These are phyloP conservation scores for Hypocryptadius cinnamomeus DNA, from an alignment of 2,113 vertebrate species.

Conservation along the genomic window DNA sequence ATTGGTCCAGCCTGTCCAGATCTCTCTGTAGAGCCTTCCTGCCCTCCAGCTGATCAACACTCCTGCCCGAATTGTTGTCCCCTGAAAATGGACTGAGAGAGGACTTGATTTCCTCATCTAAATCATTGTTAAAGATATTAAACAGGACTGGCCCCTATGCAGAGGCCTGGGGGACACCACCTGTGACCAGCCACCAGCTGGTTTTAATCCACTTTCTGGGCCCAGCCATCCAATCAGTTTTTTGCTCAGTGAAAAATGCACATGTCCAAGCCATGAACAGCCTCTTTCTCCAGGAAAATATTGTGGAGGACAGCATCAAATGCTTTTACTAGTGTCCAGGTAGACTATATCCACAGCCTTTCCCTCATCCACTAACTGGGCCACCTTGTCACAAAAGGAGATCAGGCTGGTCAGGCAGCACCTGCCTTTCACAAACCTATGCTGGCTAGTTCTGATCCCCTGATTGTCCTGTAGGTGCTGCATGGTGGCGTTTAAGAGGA, in stretches of 20 bases:
- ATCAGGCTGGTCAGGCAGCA: background rate
- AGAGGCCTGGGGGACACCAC: background rate
- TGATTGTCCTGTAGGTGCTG: background rate
- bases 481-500: background rate
- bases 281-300: background rate
- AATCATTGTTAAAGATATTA: background rate
- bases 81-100: background rate
- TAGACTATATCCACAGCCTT: background rate
- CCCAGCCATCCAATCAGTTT: accelerated
- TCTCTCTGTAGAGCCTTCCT: background rate
- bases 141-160: background rate
- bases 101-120: background rate
- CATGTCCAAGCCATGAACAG: background rate
- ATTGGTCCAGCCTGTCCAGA: background rate
- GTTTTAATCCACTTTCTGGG: background rate
- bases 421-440: background rate
- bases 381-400: background rate
- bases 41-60: background rate
- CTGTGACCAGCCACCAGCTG: background rate
- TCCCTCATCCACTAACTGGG: background rate
- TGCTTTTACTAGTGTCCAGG: background rate
- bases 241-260: background rate
- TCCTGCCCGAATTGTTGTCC: background rate
- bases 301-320: background rate
- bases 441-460: background rate